Evolutionary conservation across 2,888 invertebrate genomes (phyloP), one percentile per base, ranked within the genome.

Genomic region (Ormyrus thymus): DNA sequence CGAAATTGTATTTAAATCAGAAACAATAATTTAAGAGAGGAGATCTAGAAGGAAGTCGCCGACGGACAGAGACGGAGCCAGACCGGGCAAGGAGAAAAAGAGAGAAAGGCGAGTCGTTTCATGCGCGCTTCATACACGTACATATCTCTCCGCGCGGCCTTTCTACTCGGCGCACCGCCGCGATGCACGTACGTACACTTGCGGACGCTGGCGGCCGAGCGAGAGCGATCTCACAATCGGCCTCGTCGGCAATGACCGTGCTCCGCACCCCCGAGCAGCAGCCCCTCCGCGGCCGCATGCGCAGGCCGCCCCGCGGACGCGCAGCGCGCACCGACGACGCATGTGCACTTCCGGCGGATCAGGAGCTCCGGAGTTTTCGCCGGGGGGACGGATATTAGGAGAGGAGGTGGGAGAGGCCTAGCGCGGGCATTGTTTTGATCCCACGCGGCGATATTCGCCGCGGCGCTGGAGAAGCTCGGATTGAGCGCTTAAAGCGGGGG

Each of bases 171-270:
- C 29, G 73, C 56, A 29, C 4, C 4, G 4, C 29, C 29, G 4
- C 29, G 29, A 29, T 29, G 56, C 45, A 78, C 78, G 84, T 84
- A 85, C 85, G 86, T 83, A 65, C 86, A 86, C 86, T 86, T 84
- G 86, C 85, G 83, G 86, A 86, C 85, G 84, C 84, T 84, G 85
- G 74, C 50, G 3, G 29, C 29, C 29, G 29, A 29, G 29, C 29
- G 29, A 69, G 72, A 71, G 81, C 81, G 78, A 83, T 83, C 86
- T 86, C 82, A 81, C 85, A 84, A 86, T 87, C 85, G 84, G 85
- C 85, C 86, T 87, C 86, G 84, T 86, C 87, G 85, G 84, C 84
- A 82, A 77, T 81, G 82, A 82, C 81, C 81, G 79, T 69, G 73
- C 73, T 64, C 73, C 65, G 61, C 72, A 65, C 66, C 29, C 66